These are phyloP conservation scores for Coleophora flavipennella DNA, from an alignment of 2,888 invertebrate species.

Conservation along the genomic window DNA sequence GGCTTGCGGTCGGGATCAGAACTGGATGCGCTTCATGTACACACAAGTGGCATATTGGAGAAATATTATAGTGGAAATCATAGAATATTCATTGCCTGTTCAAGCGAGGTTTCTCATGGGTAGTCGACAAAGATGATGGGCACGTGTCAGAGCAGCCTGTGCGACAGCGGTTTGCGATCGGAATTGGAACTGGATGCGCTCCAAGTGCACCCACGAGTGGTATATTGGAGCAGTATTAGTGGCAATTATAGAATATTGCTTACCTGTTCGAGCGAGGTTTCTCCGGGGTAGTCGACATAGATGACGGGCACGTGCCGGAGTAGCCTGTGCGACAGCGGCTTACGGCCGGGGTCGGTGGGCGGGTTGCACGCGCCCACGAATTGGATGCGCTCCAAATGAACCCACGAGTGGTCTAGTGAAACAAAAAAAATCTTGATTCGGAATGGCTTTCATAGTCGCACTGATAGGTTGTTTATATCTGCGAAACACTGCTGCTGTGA, in stretches of 20 bases:
- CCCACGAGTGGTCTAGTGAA: constrained; percentile 93
- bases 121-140: constrained; percentile 99
- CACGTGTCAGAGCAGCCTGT: constrained; percentile 91
- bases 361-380: constrained; percentile 99
- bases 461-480: too few species aligned
- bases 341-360: constrained; percentile 98
- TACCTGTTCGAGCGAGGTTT: constrained; percentile 93
- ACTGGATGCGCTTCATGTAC: constrained; percentile 99
- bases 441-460: too few species aligned
- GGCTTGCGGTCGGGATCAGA: constrained; percentile 99
- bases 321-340: constrained; percentile 91
- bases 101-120: constrained; percentile 97
- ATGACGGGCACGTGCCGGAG: constrained; percentile 97
- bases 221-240: constrained; percentile 74
- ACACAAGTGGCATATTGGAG: too few species aligned
- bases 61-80: too few species aligned
- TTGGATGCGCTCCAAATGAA: constrained; percentile 96
- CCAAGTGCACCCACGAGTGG: constrained; percentile 97
- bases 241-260: not conserved
- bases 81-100: too few species aligned
- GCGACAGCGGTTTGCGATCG: constrained; percentile 95
- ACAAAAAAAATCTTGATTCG: too few species aligned
- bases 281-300: constrained; percentile 99
- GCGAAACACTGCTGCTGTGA: too few species aligned
- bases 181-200: constrained; percentile 99